Evolutionary conservation across 2,113 vertebrate genomes (phyloP).

Genomic region (Cyanocitta stelleri): DNA sequence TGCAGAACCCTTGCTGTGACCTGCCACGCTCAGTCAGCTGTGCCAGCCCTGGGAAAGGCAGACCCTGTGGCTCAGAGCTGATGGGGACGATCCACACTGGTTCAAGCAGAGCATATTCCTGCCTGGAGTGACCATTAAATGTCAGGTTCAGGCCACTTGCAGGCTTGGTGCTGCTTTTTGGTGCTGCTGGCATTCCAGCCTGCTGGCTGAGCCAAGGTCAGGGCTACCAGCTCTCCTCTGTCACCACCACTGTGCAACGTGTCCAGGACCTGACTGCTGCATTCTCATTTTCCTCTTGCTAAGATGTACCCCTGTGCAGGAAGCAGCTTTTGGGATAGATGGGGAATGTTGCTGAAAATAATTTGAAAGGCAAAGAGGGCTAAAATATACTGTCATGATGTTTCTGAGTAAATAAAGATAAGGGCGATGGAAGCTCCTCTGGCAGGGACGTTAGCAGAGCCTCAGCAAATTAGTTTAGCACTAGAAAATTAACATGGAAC

Average conservation of each 20-base stretch:
- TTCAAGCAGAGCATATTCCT: neutral
- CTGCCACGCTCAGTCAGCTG: neutral
- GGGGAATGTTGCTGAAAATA: neutral
- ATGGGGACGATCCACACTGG: accelerated
- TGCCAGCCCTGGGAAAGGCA: neutral
- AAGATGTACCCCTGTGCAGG: neutral
- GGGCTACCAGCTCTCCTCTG: neutral
- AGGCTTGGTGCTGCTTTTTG: neutral
- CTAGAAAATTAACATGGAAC: slow-evolving; percentile 25
- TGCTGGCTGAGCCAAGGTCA: neutral
- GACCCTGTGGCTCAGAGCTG: neutral
- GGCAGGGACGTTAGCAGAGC: neutral
- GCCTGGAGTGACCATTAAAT: neutral
- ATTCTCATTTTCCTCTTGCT: neutral
- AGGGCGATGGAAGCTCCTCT: neutral
- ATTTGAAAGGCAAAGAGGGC: neutral
- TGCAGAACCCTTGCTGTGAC: neutral
- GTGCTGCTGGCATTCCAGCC: neutral
- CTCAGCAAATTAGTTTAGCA: slow-evolving; percentile 31
- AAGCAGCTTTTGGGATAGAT: neutral
- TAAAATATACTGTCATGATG: neutral
- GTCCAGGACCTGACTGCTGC: neutral
- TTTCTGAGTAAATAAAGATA: slow-evolving; percentile 56
- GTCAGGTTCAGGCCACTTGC: neutral
- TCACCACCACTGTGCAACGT: neutral